phyloP scores from a whole-genome alignment of 2,888 invertebrate species.

The Gastrophysa polygoni region DNA sequence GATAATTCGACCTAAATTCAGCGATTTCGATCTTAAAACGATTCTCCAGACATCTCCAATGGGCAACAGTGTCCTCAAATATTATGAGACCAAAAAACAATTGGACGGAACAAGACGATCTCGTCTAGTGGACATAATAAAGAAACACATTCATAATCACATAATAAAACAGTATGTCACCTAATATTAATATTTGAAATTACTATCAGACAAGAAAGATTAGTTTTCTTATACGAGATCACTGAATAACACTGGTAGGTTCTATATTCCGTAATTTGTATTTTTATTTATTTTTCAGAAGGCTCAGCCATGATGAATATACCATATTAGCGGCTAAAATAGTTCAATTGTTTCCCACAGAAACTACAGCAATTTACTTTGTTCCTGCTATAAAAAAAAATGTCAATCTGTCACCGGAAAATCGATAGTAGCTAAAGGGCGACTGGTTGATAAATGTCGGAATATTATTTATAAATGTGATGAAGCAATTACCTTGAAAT shows the following conservation, averaged over 20 bases:
- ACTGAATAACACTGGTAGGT: neutral
- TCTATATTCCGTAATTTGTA: constrained; percentile 1
- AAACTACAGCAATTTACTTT: constrained; percentile 9
- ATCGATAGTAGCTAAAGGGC: constrained; percentile 6
- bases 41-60: constrained; percentile 13
- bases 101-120: constrained; percentile 8
- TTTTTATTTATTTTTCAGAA: constrained; percentile 2
- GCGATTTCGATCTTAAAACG: constrained; percentile 11
- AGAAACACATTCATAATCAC: constrained; percentile 8
- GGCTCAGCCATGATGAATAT: constrained; percentile 8
- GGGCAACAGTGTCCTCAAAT: constrained; percentile 11
- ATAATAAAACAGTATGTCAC: constrained; percentile 5
- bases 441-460: constrained; percentile 10
- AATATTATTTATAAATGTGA: constrained; percentile 10
- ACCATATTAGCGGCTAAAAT: constrained; percentile 2
- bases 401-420: constrained; percentile 3
- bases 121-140: constrained; percentile 9
- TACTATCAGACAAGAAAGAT: neutral
- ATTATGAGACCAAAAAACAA: constrained; percentile 7
- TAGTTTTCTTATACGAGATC: neutral
- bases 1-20: constrained; percentile 10
- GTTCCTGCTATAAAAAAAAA: constrained; percentile 2
- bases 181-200: neutral
- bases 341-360: constrained; percentile 4
- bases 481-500: constrained; percentile 4